phyloP scores from a whole-genome alignment of 2,797 vertebrate genomes.

The Anniella stebbinsi region DNA sequence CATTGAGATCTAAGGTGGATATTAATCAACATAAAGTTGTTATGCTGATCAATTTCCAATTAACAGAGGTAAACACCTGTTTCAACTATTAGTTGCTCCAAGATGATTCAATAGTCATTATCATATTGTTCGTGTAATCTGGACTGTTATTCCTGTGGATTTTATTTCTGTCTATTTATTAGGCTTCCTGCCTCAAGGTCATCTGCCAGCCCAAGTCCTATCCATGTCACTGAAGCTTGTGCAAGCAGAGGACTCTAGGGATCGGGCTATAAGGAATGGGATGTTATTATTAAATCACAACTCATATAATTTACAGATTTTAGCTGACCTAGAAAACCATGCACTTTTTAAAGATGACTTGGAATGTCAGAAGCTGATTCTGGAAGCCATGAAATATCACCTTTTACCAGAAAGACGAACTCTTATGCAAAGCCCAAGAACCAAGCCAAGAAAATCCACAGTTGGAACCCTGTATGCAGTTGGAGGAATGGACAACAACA shows the following conservation, averaged over 20 bases:
- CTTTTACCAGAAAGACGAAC: slow-evolving; percentile 85
- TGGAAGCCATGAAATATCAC: slow-evolving; percentile 87
- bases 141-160: neutral
- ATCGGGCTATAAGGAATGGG: slow-evolving; percentile 10
- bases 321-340: slow-evolving; percentile 85
- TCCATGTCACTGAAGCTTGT: neutral
- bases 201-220: neutral
- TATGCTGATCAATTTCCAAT: neutral
- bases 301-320: slow-evolving; percentile 77
- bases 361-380: slow-evolving; percentile 85
- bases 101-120: neutral
- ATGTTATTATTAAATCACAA: slow-evolving; percentile 45
- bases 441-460: slow-evolving; percentile 85
- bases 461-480: slow-evolving; percentile 84
- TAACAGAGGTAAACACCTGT: neutral
- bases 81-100: neutral
- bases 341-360: slow-evolving; percentile 84
- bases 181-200: neutral
- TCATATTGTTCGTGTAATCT: neutral
- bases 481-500: slow-evolving; percentile 86
- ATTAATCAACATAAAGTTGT: neutral
- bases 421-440: slow-evolving; percentile 85
- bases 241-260: neutral
- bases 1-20: neutral
- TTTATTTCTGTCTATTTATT: neutral